Conservation (phyloP, 2,888 invertebrate species). For the Mactromeris polynyma region DNA sequence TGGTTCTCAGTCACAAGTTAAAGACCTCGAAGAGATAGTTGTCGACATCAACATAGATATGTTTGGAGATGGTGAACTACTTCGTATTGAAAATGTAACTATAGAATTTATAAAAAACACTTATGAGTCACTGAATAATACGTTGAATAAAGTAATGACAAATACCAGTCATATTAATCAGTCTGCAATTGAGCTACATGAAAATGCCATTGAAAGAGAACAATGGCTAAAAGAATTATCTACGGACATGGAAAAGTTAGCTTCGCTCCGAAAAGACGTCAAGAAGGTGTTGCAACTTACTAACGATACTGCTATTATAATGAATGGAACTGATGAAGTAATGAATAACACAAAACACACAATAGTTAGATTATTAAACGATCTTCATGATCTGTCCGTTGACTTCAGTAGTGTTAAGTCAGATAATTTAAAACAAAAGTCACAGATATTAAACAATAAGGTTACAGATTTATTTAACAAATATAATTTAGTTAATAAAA, state of each 20-base stretch:
- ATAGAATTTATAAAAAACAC: conserved; percentile 15
- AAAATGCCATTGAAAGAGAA: neutral
- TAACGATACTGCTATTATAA: neutral
- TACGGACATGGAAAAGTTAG: neutral
- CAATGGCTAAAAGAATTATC: neutral
- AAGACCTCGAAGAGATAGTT: neutral
- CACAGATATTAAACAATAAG: neutral
- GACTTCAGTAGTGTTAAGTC: neutral
- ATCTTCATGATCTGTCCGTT: neutral
- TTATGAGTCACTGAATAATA: conserved; percentile 19
- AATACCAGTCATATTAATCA: neutral
- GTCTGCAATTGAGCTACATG: neutral
- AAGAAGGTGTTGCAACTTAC: neutral
- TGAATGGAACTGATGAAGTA: neutral
- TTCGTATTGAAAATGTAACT: neutral
- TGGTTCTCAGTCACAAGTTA: neutral
- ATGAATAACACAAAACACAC: neutral
- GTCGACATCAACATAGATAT: neutral
- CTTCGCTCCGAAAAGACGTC: neutral
- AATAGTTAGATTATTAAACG: neutral
- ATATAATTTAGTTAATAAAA: neutral
- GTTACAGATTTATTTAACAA: neutral
- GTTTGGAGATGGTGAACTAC: neutral
- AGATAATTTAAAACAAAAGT: neutral
- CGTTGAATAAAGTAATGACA: neutral